phyloP scores from a whole-genome alignment of 2,113 vertebrate species.

The Piaya cayana region DNA sequence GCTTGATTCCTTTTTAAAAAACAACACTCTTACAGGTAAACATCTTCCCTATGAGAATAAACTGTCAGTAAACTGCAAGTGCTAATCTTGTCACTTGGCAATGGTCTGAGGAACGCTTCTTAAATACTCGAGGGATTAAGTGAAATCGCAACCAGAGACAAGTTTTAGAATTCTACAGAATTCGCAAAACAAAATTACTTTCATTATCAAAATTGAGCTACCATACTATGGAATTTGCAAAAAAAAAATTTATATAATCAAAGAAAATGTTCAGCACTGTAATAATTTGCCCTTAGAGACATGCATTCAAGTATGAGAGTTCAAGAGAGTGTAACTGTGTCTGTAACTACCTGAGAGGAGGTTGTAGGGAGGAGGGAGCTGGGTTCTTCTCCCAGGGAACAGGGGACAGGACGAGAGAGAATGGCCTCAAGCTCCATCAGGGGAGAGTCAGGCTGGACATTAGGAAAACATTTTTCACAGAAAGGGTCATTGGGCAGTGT shows the following conservation, averaged over 20 bases:
- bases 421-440: too few relatives aligned
- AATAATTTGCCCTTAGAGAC: slow-evolving; percentile 33
- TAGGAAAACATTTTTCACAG: too few relatives aligned
- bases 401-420: too few relatives aligned
- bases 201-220: slow-evolving; percentile 71
- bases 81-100: slow-evolving; percentile 72
- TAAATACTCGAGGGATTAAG: slow-evolving; percentile 77
- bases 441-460: too few relatives aligned
- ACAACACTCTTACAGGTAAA: slow-evolving; percentile 52
- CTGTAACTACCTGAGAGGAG: too few relatives aligned
- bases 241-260: slow-evolving; percentile 64
- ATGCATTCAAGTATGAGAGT: neutral
- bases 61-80: slow-evolving; percentile 67
- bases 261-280: slow-evolving; percentile 31
- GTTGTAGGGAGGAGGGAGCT: too few relatives aligned
- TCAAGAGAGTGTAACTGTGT: neutral
- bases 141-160: slow-evolving; percentile 76
- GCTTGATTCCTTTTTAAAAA: slow-evolving; percentile 42
- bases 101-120: slow-evolving; percentile 75
- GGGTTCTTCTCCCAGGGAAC: too few relatives aligned
- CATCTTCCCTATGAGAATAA: slow-evolving; percentile 45
- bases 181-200: slow-evolving; percentile 73
- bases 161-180: slow-evolving; percentile 59
- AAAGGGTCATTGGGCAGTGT: too few relatives aligned
- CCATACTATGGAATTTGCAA: slow-evolving; percentile 40